These are phyloP conservation scores for Cyclura pinguis DNA, from an alignment of 2,797 vertebrate genomes.

Conservation along the genomic window DNA sequence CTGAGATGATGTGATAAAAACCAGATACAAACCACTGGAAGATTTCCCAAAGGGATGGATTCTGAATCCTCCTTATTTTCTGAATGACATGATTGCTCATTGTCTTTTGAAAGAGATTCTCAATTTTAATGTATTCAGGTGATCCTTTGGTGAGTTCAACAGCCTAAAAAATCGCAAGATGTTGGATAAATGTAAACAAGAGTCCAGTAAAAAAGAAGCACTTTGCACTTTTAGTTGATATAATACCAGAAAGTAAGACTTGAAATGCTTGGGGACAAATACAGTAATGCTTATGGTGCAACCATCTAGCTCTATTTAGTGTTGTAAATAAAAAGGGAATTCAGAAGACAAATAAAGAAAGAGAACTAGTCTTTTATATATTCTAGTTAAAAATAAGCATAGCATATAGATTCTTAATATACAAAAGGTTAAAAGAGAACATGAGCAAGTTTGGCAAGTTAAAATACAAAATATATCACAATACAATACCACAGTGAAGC, in stretches of 20 bases:
- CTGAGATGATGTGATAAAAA: slow-evolving; percentile 1
- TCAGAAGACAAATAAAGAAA: too few relatives aligned
- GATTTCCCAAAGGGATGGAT: slow-evolving; percentile 85
- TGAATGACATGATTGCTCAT: slow-evolving; percentile 81
- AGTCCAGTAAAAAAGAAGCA: background rate
- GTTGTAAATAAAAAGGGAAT: too few relatives aligned
- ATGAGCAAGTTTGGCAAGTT: too few relatives aligned
- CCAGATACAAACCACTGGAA: slow-evolving; percentile 86
- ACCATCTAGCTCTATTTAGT: background rate
- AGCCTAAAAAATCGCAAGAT: slow-evolving; percentile 69
- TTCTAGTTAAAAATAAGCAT: too few relatives aligned
- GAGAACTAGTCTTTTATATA: too few relatives aligned
- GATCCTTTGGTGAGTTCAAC: slow-evolving; percentile 46
- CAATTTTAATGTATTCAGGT: slow-evolving; percentile 79
- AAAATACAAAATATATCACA: too few relatives aligned
- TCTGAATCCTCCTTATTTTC: slow-evolving; percentile 86
- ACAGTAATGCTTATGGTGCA: background rate
- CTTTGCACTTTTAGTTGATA: background rate
- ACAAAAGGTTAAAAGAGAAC: too few relatives aligned
- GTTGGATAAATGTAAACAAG: slow-evolving; percentile 21
- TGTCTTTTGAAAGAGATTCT: slow-evolving; percentile 81
- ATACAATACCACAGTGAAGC: too few relatives aligned
- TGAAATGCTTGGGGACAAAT: background rate
- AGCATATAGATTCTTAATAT: too few relatives aligned
- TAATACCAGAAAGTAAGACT: background rate